Conservation (phyloP, 53 echinoderm and acorn worm species). For the Henricia sp. region DNA sequence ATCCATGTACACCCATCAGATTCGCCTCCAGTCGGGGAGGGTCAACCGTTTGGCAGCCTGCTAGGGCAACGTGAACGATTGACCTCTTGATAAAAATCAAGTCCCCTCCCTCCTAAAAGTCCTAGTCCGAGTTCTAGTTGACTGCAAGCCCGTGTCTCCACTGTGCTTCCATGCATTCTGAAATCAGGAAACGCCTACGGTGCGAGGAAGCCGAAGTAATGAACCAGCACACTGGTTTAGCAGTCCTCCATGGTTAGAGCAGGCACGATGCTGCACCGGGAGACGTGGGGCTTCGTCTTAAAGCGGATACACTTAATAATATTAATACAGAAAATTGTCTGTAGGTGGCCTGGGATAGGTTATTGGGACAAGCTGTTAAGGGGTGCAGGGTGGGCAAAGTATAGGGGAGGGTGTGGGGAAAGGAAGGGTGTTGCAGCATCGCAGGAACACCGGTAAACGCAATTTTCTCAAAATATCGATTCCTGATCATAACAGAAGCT, state of each 20-base stretch:
- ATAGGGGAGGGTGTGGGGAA: too few species aligned
- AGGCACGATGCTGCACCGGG: neutral
- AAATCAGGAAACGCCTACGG: conserved; percentile 19
- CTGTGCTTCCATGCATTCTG: neutral
- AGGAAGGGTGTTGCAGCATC: too few species aligned
- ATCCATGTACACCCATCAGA: too few species aligned
- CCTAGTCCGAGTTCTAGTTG: conserved; percentile 20
- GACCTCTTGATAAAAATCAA: neutral
- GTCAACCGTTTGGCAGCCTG: too few species aligned
- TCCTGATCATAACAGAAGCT: too few species aligned
- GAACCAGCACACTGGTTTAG: neutral
- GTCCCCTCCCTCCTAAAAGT: neutral
- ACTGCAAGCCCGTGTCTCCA: conserved; percentile 13
- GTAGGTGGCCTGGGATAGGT: too few species aligned
- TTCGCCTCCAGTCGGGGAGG: too few species aligned
- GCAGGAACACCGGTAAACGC: too few species aligned
- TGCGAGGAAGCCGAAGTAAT: neutral
- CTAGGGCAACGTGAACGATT: too few species aligned
- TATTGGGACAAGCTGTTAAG: too few species aligned
- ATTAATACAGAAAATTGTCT: neutral
- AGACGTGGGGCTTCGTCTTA: neutral
- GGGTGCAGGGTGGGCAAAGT: too few species aligned
- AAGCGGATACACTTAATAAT: neutral
- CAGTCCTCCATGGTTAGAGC: neutral
- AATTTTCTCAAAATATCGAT: too few species aligned